Evolutionary conservation across 2,113 vertebrate genomes (phyloP), one percentile per base, ranked within the genome.

Genomic region (Pseudorhombus dupliciocellatus): DNA sequence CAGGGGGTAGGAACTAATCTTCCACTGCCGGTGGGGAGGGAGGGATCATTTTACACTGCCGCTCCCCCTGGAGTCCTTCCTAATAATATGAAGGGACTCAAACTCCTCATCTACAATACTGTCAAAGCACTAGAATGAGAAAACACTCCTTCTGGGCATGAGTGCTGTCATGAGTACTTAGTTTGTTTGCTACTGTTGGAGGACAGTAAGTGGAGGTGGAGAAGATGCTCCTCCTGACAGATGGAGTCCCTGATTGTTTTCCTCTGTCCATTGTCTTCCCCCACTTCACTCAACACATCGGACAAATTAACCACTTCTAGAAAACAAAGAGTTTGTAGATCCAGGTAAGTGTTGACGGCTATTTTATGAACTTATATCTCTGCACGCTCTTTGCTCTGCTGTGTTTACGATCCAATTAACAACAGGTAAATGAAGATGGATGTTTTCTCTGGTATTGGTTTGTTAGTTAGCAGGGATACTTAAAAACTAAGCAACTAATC

Each of bases 21-120:
- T 75, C 79, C 37, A 69, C 57, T 63, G 73, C 75, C 54, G 6
- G 63, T 81, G 79, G 72, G 63, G 37, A 77, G 70, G 63, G 53
- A 64, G 71, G 71, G 66, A 86, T 83, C 21, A 63, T 84, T 86
- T 89, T 79, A 79, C 68, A 66, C n/a, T 46, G 37, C 60, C 2
- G 58, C 69, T 83, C 64, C 79, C 62, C 55, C 48, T 78, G 66
- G 80, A 81, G 54, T 76, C 59, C 48, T 66, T 81, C 68, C 68
- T 66, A 56, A 75, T 86, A 78, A 85, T 84, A 25, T 53, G 44
- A 86, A 80, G 66, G 69, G 66, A 85, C 66, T 84, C 63, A 60
- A 66, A 69, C 51, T 75, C 59, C 60, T 83, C 65, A 80, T 76
- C 70, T 79, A 69, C 75, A 73, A 85, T 61, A 61, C 48, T 69